Evolutionary conservation across 1,140 invertebrate species (phyloP).

Genomic region (Bombyx mandarina): DNA sequence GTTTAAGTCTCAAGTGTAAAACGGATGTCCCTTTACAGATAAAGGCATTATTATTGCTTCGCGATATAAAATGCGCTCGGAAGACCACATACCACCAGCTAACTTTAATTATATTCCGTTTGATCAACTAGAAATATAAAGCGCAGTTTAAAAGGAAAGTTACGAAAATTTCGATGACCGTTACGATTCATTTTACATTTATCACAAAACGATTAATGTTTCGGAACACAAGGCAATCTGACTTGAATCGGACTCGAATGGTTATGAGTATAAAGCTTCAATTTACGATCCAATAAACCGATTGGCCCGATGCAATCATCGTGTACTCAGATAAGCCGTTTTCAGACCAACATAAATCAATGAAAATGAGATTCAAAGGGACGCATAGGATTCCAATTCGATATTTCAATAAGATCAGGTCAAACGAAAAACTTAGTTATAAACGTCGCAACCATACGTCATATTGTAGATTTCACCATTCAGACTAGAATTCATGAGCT

Average conservation of each 20-base stretch:
- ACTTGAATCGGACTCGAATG: constrained; percentile 1
- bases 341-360: constrained; percentile 43
- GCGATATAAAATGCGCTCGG: no score
- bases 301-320: constrained; percentile 40
- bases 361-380: constrained; percentile 31
- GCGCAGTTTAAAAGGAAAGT: no score
- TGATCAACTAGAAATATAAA: no score
- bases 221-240: background rate
- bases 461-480: constrained; percentile 17
- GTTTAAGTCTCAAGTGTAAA: no score
- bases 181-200: no score
- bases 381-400: constrained; percentile 29
- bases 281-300: constrained; percentile 41
- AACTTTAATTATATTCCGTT: no score
- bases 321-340: constrained; percentile 44
- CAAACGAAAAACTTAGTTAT: constrained; percentile 17
- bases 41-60: no score
- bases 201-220: no score
- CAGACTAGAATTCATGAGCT: constrained; percentile 25
- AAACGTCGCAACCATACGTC: constrained; percentile 15
- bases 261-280: constrained; percentile 12
- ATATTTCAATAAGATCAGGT: constrained; percentile 16
- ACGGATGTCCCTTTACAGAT: no score
- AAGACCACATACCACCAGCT: no score
- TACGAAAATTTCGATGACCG: no score